Base-by-base conservation (phyloP, 2,113 vertebrate species). In the Megaptera novaeangliae region DNA sequence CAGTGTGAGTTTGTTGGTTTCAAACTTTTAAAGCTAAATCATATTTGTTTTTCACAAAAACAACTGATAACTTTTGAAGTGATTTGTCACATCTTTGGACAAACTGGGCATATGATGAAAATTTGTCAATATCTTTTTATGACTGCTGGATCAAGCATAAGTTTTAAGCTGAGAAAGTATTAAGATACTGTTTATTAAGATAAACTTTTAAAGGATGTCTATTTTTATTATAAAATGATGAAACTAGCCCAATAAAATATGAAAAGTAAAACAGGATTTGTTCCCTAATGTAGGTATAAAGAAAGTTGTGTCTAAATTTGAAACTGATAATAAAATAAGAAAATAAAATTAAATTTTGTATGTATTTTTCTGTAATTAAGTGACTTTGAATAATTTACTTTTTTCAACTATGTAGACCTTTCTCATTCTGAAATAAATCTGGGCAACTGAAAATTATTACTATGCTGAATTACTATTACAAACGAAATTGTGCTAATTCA, bases 11-110 rank as follows among this genome's bases (percentile, higher is more conserved):
- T 96, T 72, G 31, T 36, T 90, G 55, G 57, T 44, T 93, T 78
- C 89, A 46, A 95, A 92, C 71, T 97, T 95, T 68, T 4, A 82
- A 96, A 96, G 77, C 36, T 88, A 78, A 94, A 77, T 94, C 52
- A 12, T 92, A 52, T 78, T 96, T 96, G 29, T 66, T 90, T 92
- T 92, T 95, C 44, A 36, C 36, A 82, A 72, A 57, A 55, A 95
- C 57, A 77, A 27, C 7, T 64, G n/a, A n/a, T 52, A 95, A 88
- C 23, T 91, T 93, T 63, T 91, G 84, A 72, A 85, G 29, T 77
- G 59, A 96, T 87, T 39, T 94, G 52, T 69, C 63, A 82, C 2
- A 1, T 77, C 88, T 93, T 61, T 6, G 7, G 68, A 87, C 36
- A 66, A 66, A 36, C 39, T 6, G 25, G 6, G 23, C 6, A 41